Conservation (phyloP, 2,797 vertebrate genomes). For the Rhabdophis nuchalis region DNA sequence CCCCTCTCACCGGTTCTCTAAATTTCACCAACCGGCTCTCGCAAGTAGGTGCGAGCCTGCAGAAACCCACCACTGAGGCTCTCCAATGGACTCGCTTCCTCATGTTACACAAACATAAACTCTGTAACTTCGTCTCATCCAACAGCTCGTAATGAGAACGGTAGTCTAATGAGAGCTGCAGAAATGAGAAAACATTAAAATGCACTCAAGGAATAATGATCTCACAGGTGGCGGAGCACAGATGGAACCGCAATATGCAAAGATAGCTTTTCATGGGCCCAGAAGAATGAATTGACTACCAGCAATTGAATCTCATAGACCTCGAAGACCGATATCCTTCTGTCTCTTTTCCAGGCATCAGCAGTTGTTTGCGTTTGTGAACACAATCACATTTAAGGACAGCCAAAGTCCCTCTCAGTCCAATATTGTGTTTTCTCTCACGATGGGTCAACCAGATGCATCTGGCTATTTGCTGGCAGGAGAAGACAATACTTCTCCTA, state of each 20-base stretch:
- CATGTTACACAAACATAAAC: background rate
- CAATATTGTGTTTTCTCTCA: background rate
- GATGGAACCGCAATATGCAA: background rate
- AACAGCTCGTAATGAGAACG: background rate
- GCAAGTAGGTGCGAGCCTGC: too few relatives aligned
- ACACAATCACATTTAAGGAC: background rate
- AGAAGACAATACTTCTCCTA: background rate
- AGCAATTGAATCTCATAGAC: background rate
- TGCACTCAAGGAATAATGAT: slow-evolving; percentile 2
- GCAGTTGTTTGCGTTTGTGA: background rate
- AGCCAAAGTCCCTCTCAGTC: background rate
- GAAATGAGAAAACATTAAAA: slow-evolving; percentile 4
- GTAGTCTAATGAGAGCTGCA: background rate
- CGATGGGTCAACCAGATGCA: background rate
- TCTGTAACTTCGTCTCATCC: background rate
- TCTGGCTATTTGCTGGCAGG: background rate
- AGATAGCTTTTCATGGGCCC: background rate
- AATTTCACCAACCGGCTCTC: too few relatives aligned
- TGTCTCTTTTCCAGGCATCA: background rate
- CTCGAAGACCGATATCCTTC: background rate
- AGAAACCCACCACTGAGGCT: too few relatives aligned
- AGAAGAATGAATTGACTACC: background rate
- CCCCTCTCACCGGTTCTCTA: too few relatives aligned
- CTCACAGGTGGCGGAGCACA: background rate
- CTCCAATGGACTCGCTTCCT: background rate